Conservation (phyloP, 2,888 invertebrate species). For the Eutolmus rufibarbis region DNA sequence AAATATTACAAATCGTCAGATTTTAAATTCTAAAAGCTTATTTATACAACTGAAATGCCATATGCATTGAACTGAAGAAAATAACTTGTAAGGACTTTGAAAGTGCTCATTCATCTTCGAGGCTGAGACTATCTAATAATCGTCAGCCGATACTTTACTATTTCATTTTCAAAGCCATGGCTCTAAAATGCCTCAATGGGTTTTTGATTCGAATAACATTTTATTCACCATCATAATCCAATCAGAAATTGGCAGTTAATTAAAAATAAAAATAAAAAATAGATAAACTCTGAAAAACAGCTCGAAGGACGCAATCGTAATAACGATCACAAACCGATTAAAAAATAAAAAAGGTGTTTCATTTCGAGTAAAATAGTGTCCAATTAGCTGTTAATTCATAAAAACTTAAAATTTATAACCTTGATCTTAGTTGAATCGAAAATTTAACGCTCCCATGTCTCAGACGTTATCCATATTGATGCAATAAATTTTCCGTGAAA, state of each 20-base stretch:
- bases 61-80: not conserved
- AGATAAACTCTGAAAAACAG: not conserved
- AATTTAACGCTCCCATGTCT: not conserved
- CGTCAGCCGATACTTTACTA: not conserved
- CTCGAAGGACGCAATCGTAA: not conserved
- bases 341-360: not conserved
- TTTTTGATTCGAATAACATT: not conserved
- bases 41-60: too few species aligned
- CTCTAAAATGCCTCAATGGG: not conserved
- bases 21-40: too few species aligned
- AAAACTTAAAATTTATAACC: not conserved
- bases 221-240: not conserved
- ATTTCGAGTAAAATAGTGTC: not conserved
- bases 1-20: too few species aligned
- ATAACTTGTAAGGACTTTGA: not conserved
- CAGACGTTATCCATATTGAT: not conserved
- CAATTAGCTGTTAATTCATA: not conserved
- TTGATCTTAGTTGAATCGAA: not conserved
- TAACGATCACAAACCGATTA: not conserved
- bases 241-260: not conserved
- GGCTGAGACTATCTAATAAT: not conserved
- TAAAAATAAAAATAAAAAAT: not conserved
- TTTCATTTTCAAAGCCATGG: not conserved
- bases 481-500: not conserved
- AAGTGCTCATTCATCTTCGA: not conserved